These are phyloP conservation scores for Elachura formosa DNA, from an alignment of 2,113 vertebrate genomes.

Conservation along the genomic window DNA sequence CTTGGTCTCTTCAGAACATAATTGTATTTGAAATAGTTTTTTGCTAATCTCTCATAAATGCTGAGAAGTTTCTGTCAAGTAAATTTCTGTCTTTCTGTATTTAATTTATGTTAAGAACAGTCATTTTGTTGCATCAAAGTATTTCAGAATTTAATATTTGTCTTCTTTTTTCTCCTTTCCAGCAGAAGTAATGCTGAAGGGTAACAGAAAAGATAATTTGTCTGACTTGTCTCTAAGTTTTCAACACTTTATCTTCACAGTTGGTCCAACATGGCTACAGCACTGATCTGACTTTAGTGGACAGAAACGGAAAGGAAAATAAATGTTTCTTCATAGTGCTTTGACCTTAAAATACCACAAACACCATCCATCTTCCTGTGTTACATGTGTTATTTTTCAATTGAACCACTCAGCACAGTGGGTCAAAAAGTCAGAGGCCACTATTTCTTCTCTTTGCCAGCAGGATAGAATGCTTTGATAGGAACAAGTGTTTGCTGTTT, in stretches of 20 bases:
- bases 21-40: not conserved
- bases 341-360: conserved; percentile 50
- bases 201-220: conserved; percentile 32
- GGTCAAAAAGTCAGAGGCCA: conserved; percentile 57
- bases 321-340: conserved; percentile 28
- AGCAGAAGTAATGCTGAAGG: not conserved
- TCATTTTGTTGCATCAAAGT: conserved; percentile 10
- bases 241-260: conserved; percentile 44
- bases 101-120: conserved; percentile 7
- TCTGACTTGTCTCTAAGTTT: conserved; percentile 34
- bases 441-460: conserved; percentile 22
- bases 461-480: conserved; percentile 10
- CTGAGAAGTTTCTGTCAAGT: not conserved
- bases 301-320: not conserved
- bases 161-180: not conserved
- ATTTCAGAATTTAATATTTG: not conserved
- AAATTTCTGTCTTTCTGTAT: not conserved
- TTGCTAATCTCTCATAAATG: not conserved
- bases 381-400: conserved; percentile 57
- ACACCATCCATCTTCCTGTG: conserved; percentile 44
- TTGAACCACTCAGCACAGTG: conserved; percentile 36
- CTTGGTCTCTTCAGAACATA: not conserved
- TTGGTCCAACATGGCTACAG: conserved; percentile 18
- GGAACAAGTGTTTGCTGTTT: not conserved
- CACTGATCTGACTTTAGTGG: not conserved